These are phyloP conservation scores for Dendronephthya gigantea DNA, from an alignment of 64 coral and sea anemone genomes.

Conservation along the genomic window DNA sequence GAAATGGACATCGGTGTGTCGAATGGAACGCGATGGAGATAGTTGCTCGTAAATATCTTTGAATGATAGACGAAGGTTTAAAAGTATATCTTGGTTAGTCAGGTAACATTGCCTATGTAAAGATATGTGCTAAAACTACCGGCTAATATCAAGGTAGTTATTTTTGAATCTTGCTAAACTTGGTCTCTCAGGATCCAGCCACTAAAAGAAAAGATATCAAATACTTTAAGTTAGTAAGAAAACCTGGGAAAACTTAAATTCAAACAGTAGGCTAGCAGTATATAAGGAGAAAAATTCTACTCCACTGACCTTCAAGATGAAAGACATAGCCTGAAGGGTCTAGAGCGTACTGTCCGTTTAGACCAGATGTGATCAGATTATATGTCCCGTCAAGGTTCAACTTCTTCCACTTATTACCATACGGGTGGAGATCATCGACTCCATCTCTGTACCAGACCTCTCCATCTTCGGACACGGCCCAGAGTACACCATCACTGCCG, in stretches of 20 bases:
- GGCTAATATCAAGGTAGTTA: not conserved
- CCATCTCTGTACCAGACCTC: not conserved
- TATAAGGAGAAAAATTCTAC: no score
- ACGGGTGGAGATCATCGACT: not conserved
- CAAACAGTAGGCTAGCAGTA: no score
- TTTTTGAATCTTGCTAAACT: not conserved
- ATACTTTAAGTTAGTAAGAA: no score
- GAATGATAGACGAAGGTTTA: no score
- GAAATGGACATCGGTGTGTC: no score
- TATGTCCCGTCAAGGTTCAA: not conserved
- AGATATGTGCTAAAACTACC: no score
- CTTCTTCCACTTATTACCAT: not conserved
- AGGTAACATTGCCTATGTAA: not conserved
- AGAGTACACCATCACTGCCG: not conserved
- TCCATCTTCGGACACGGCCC: not conserved
- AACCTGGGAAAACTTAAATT: no score
- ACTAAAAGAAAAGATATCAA: not conserved
- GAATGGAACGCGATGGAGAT: no score
- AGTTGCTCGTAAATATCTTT: no score
- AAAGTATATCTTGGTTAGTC: not conserved
- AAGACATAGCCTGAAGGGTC: not conserved
- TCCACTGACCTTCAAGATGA: not conserved
- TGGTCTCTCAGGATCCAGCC: not conserved
- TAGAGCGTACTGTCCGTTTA: not conserved
- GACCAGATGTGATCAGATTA: not conserved